Evolutionary conservation across 1,140 invertebrate genomes (phyloP).

Genomic region (Drosophila lowei): DNA sequence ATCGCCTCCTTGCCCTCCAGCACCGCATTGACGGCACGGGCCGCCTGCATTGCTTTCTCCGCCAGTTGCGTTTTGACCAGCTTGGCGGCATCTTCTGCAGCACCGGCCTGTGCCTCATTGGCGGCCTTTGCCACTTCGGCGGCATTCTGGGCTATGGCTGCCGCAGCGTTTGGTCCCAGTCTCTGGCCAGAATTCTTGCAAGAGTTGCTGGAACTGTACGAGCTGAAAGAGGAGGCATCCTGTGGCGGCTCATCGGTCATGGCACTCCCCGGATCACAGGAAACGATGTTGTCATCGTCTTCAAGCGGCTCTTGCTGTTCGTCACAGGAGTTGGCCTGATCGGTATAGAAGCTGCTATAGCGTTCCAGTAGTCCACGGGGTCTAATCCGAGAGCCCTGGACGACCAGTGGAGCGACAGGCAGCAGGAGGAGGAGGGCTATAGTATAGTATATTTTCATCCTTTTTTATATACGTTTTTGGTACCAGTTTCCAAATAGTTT

Average conservation of each 20-base stretch:
- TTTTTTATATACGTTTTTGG: no score
- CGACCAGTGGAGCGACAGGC: no score
- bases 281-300: neutral
- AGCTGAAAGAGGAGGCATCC: neutral
- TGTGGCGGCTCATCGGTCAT: no score
- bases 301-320: neutral
- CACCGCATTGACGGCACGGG: constrained; percentile 86
- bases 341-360: neutral
- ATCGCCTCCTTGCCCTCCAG: constrained; percentile 86
- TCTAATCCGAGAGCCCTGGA: no score
- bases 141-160: constrained; percentile 86
- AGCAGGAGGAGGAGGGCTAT: neutral
- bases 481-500: no score
- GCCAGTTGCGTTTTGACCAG: constrained; percentile 87
- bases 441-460: no score
- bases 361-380: neutral
- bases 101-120: constrained; percentile 86
- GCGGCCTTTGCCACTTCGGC: constrained; percentile 86
- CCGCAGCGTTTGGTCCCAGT: neutral
- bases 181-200: no score
- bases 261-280: no score
- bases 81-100: constrained; percentile 86
- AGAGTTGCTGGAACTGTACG: neutral
- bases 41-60: constrained; percentile 86
- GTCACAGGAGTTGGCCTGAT: neutral